Evolutionary conservation across 2,888 invertebrate genomes (phyloP).

Genomic region (Melinopterus prodromus): DNA sequence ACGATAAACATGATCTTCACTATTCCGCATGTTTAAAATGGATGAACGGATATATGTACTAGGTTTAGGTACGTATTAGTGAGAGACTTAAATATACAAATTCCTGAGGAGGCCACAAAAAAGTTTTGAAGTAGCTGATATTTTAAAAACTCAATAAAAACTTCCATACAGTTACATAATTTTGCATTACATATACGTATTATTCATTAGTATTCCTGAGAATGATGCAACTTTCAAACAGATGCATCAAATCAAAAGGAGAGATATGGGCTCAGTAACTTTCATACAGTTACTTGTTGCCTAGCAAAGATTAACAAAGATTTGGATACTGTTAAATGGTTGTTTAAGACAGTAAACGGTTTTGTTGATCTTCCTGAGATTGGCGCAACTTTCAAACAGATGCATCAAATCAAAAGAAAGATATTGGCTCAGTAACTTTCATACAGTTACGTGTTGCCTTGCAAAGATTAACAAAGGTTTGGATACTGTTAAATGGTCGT

Average conservation of each 20-base stretch:
- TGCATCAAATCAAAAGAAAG: background rate
- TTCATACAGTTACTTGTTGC: background rate
- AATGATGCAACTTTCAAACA: background rate
- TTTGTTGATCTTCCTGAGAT: background rate
- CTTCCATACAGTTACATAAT: background rate
- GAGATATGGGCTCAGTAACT: background rate
- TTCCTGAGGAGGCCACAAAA: too few relatives aligned
- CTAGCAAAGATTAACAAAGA: too few relatives aligned
- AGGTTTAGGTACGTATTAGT: too few relatives aligned
- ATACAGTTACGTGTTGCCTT: background rate
- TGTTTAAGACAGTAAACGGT: background rate
- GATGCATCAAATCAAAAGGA: background rate
- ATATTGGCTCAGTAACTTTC: background rate
- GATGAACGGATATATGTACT: too few relatives aligned
- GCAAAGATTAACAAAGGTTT: background rate
- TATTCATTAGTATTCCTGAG: background rate
- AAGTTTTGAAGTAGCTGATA: too few relatives aligned
- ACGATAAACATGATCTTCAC: background rate
- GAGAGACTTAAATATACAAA: too few relatives aligned
- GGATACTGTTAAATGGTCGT: background rate
- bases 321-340: background rate
- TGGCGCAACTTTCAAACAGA: background rate
- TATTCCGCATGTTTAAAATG: background rate
- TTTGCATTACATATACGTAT: background rate
- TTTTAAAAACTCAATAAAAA: too few relatives aligned